Base-by-base conservation (phyloP, 2,113 vertebrate genomes). In the Oncorhynchus gorbuscha region DNA sequence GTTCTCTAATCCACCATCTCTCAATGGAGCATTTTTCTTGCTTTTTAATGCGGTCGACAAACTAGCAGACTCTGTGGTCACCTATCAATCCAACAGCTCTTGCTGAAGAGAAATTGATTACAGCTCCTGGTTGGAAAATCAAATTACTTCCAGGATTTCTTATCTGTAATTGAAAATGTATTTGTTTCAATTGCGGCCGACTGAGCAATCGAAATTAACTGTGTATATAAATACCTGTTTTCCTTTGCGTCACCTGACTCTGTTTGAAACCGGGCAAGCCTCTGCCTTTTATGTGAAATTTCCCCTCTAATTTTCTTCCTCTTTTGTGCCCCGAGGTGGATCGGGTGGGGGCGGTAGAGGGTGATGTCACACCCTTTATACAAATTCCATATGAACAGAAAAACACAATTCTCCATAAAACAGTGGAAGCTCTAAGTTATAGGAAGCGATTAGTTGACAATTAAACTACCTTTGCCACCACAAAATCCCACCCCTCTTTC, bases 211-310 rank as follows among this genome's bases (percentile, higher is more conserved):
- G 58, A 72, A 82, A 80, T 67, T 32, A 81, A 78, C 73, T 81
- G 30, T 72, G 79, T 79, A 73, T 35, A 71, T 75, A 75, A 90
- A 81, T 90, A 92, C 88, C 90, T 90, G 91, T 90, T 92, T 45
- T 83, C 74, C 75, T 91, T 80, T 77, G 86, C 84, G 85, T 92
- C 89, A 91, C 90, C 90, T 92, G 89, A 90, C 84, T 88, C 77
- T 49, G 79, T 85, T 89, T 83, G 79, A 88, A 87, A 80, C 80
- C 78, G 81, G 84, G 86, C 90, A 84, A 87, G 83, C 86, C 86
- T 82, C 86, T 71, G 39, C 85, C 87, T 91, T 92, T 90, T 89
- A 92, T 91, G 90, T 86, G 88, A 89, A 91, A 86, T 89, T 90
- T 87, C 73, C 90, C 89, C 90, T 93, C 81, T 91, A 92, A 91